Evolutionary conservation across 2,113 vertebrate genomes (phyloP).

Genomic region (Solenodon paradoxus): DNA sequence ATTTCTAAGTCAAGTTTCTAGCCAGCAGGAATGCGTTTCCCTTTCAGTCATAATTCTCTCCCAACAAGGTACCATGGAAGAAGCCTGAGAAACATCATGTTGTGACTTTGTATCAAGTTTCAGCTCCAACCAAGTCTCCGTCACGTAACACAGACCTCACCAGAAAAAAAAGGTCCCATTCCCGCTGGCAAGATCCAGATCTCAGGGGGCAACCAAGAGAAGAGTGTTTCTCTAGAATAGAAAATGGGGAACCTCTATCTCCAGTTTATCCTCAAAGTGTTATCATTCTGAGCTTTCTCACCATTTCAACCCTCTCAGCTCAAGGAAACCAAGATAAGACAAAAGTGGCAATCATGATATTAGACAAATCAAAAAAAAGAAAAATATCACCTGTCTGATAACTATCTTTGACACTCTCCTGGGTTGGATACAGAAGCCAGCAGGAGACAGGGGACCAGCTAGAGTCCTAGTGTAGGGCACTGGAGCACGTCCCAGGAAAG

Average conservation of each 20-base stretch:
- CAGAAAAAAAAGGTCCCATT: not conserved
- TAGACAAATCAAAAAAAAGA: not conserved
- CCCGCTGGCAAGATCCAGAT: not conserved
- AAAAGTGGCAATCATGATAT: not conserved
- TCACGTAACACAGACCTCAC: not conserved
- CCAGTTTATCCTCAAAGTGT: not conserved
- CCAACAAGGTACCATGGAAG: constrained; percentile 39
- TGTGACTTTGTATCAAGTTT: not conserved
- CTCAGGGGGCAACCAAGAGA: not conserved
- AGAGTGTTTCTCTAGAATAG: not conserved
- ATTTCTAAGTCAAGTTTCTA: constrained; percentile 55
- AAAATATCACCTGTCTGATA: not conserved
- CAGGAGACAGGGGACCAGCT: not conserved
- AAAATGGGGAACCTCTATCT: not conserved
- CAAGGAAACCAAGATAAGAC: not conserved
- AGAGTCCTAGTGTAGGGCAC: too few species aligned
- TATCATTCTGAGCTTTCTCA: not conserved
- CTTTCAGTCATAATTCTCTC: constrained; percentile 64
- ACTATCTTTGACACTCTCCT: not conserved
- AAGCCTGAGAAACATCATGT: not conserved
- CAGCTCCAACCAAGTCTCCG: not conserved
- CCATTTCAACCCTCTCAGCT: not conserved
- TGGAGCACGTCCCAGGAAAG: too few species aligned
- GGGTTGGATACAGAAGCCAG: not conserved
- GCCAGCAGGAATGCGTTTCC: constrained; percentile 36